These are phyloP conservation scores for Ligdia adustata DNA, from an alignment of 2,888 invertebrate species.

Conservation along the genomic window DNA sequence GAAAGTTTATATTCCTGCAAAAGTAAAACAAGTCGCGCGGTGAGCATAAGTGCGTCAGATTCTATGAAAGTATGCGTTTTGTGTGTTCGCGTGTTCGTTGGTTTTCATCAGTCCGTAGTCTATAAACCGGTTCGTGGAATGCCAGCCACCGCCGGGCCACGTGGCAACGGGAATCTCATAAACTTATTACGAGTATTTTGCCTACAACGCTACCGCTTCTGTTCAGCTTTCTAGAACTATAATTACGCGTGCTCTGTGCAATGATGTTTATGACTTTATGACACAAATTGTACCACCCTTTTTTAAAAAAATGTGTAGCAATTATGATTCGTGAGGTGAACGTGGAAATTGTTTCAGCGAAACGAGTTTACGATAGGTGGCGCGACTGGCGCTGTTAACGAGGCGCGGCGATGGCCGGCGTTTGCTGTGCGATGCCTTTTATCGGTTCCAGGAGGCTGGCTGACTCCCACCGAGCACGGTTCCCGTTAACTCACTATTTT, in stretches of 20 bases:
- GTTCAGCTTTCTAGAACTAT: constrained; percentile 5
- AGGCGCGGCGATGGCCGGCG: constrained; percentile 62
- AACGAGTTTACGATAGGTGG: constrained; percentile 72
- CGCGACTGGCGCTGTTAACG: constrained; percentile 75
- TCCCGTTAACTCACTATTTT: constrained; percentile 77
- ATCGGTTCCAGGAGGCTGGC: constrained; percentile 79
- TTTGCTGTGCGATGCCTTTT: constrained; percentile 69
- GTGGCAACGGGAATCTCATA: constrained; percentile 32
- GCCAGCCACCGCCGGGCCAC: constrained; percentile 54
- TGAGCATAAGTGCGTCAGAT: constrained; percentile 35
- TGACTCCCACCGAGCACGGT: constrained; percentile 70
- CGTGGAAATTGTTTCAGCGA: constrained; percentile 69
- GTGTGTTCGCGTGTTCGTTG: constrained; percentile 63
- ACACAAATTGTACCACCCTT: background rate
- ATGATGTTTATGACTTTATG: background rate
- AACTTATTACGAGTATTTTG: constrained; percentile 36
- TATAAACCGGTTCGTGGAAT: constrained; percentile 75
- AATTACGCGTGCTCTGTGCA: background rate
- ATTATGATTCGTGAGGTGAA: constrained; percentile 7
- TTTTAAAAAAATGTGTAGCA: background rate
- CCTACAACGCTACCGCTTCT: constrained; percentile 9
- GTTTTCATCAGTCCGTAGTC: constrained; percentile 77
- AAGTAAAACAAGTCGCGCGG: constrained; percentile 11
- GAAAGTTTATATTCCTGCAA: constrained; percentile 24
- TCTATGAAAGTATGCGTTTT: constrained; percentile 59